Percentiles rank a stretch among this genome's conserved stretches.
Evolutionary conservation across 2,888 invertebrate genomes (phyloP).

Genomic region (Torymus tubicola): DNA sequence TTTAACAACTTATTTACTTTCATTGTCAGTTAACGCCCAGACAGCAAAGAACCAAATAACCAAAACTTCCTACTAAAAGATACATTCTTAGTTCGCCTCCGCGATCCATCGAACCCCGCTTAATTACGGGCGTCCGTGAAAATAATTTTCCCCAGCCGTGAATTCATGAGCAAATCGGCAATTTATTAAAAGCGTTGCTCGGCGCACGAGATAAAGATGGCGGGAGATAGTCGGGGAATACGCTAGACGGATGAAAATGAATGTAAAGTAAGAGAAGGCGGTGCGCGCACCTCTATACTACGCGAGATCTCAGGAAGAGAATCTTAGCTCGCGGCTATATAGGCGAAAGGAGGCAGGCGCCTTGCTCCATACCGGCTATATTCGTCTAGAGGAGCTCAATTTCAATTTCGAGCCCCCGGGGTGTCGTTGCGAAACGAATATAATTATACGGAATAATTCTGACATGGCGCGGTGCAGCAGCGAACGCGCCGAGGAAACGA

Average conservation of each 20-base stretch:
- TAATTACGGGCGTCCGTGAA: too few relatives aligned
- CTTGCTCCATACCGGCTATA: too few relatives aligned
- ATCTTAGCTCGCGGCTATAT: slow-evolving; percentile 70
- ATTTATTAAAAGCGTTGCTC: background rate
- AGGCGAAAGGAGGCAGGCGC: slow-evolving; percentile 54
- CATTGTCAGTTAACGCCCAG: too few relatives aligned
- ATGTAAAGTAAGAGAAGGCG: slow-evolving; percentile 53
- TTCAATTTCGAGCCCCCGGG: slow-evolving; percentile 76
- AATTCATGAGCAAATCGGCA: background rate
- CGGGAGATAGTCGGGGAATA: slow-evolving; percentile 8
- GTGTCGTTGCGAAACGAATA: slow-evolving; percentile 76
- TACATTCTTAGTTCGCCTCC: too few relatives aligned
- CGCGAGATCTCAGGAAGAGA: slow-evolving; percentile 61
- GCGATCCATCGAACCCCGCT: too few relatives aligned
- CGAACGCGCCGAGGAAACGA: slow-evolving; percentile 51
- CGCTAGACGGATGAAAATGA: slow-evolving; percentile 47
- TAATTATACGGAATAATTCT: slow-evolving; percentile 77
- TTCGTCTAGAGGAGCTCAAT: slow-evolving; percentile 74
- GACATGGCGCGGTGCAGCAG: slow-evolving; percentile 62
- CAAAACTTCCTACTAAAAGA: too few relatives aligned
- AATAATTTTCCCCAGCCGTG: too few relatives aligned
- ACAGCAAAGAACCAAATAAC: too few relatives aligned
- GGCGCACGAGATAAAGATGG: slow-evolving; percentile 3
- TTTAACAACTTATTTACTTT: too few relatives aligned
- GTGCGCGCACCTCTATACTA: background rate